Percentiles rank a stretch among this genome's conserved stretches.
phyloP scores from a whole-genome alignment of 2,888 invertebrate species.

The Lumbricus terrestris region DNA sequence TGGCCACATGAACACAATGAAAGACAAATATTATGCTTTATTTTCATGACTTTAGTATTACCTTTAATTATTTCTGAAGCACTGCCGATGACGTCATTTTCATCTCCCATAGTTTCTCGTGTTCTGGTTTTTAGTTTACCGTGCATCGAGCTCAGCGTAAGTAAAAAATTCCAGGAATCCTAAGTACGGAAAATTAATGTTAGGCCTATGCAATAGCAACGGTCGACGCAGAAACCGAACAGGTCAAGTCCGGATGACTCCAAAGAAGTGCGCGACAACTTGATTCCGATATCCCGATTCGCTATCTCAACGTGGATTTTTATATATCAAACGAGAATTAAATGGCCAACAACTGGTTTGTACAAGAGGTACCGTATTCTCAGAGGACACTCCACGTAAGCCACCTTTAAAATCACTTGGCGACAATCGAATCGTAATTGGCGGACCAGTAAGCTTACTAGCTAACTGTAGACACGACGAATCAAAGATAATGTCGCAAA shows the following conservation, averaged over 20 bases:
- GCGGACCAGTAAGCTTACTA: background rate
- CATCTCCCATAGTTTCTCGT: constrained; percentile 25
- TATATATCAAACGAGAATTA: background rate
- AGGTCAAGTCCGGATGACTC: background rate
- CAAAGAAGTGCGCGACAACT: background rate
- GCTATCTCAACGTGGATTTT: background rate
- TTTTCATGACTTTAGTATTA: constrained; percentile 38
- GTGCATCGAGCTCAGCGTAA: background rate
- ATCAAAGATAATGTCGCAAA: background rate
- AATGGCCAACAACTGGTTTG: background rate
- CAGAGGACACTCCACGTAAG: background rate
- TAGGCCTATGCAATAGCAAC: background rate
- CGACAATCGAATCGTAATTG: background rate
- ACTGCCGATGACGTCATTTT: constrained; percentile 54
- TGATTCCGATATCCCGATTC: background rate
- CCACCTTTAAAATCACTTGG: no score
- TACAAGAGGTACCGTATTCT: background rate
- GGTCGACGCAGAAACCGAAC: background rate
- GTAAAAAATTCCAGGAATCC: background rate
- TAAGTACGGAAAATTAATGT: background rate
- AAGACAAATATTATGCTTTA: no score
- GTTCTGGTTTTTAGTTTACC: background rate
- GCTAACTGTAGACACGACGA: background rate
- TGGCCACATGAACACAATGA: no score
- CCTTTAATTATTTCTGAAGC: constrained; percentile 59